Conservation (phyloP, 92 coral and sea anemone genomes). For the Pocillopora grandis region DNA sequence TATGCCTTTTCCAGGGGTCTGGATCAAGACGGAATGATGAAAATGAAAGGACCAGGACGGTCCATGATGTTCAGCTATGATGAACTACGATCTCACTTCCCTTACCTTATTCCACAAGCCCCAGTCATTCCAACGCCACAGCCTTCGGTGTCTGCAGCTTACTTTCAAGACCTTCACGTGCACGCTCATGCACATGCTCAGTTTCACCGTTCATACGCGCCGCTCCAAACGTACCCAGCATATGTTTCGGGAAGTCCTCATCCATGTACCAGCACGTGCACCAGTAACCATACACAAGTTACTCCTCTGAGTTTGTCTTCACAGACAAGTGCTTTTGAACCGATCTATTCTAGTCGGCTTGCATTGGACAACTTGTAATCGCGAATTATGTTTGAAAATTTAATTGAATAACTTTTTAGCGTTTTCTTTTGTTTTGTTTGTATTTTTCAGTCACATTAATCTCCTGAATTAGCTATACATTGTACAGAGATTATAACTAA, state of each 20-base stretch:
- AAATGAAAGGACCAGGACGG: slow-evolving; percentile 76
- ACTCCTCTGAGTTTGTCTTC: slow-evolving; percentile 62
- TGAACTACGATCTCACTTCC: slow-evolving; percentile 82
- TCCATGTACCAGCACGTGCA: slow-evolving; percentile 33
- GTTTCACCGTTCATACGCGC: slow-evolving; percentile 34
- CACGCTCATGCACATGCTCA: slow-evolving; percentile 52
- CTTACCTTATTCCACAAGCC: slow-evolving; percentile 82
- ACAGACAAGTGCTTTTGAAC: slow-evolving; percentile 84
- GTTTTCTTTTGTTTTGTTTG: neutral
- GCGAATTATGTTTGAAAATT: neutral
- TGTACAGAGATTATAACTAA: too few relatives aligned
- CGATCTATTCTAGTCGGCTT: slow-evolving; percentile 47
- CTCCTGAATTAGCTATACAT: too few relatives aligned
- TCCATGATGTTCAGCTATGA: slow-evolving; percentile 86
- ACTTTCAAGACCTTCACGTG: slow-evolving; percentile 61
- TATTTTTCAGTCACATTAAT: too few relatives aligned
- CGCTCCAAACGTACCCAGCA: slow-evolving; percentile 77
- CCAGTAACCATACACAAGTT: slow-evolving; percentile 40
- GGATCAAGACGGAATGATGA: slow-evolving; percentile 89
- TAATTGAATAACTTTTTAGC: neutral
- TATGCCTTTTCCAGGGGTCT: slow-evolving; percentile 53
- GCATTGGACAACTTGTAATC: slow-evolving; percentile 1
- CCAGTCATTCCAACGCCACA: slow-evolving; percentile 58
- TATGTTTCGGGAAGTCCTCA: slow-evolving; percentile 73
- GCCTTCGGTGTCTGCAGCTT: slow-evolving; percentile 66